Percentiles rank a stretch among this genome's conserved stretches.
phyloP scores from a whole-genome alignment of 1,140 invertebrate species.

The Drosophila prosaltans region DNA sequence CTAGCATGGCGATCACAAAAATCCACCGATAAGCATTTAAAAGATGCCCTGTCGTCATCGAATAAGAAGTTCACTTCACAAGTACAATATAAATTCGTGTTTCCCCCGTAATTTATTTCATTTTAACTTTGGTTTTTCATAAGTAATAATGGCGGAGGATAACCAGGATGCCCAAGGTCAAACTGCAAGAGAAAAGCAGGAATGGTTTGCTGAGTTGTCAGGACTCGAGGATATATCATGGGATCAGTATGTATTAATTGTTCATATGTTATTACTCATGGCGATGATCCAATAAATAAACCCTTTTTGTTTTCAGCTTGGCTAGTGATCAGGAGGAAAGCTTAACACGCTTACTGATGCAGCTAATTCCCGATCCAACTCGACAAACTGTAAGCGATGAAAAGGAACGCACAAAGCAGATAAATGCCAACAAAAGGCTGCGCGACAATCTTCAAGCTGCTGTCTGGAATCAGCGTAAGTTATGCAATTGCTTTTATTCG shows the following conservation, averaged over 20 bases:
- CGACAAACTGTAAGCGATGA: neutral
- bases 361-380: constrained; percentile 46
- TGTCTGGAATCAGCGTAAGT: constrained; percentile 71
- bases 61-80: too few relatives aligned
- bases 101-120: constrained; percentile 2
- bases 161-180: neutral
- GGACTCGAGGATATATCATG: constrained; percentile 58
- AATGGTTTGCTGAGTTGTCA: constrained; percentile 53
- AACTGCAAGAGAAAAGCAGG: constrained; percentile 54
- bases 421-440: constrained; percentile 7
- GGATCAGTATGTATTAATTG: constrained; percentile 67
- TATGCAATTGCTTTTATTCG: neutral
- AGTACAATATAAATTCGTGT: constrained; percentile 16
- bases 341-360: constrained; percentile 35
- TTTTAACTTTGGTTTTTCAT: neutral
- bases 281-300: neutral
- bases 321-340: constrained; percentile 30
- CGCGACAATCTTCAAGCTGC: constrained; percentile 55
- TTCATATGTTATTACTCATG: neutral
- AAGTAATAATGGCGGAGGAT: constrained; percentile 22
- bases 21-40: neutral
- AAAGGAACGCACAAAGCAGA: neutral
- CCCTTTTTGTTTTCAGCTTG: constrained; percentile 22
- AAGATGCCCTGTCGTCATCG: neutral
- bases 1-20: neutral